Conservation (phyloP, 1,140 invertebrate genomes). For the Mercenaria mercenaria region DNA sequence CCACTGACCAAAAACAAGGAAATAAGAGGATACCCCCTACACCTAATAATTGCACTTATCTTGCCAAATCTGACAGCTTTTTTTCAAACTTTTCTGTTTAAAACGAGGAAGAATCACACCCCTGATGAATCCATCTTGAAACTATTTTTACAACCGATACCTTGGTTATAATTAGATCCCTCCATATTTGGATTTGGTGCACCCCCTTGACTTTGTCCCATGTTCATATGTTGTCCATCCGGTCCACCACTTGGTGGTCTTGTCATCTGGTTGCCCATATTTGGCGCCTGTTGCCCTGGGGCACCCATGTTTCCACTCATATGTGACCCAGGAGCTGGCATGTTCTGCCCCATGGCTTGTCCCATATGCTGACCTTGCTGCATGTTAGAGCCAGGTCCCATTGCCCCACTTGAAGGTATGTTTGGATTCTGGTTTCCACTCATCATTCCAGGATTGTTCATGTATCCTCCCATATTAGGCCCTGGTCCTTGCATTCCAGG, state of each 20-base stretch:
- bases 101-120: too few species aligned
- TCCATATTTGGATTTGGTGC: slow-evolving; percentile 62
- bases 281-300: slow-evolving; percentile 46
- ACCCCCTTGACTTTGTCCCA: slow-evolving; percentile 29
- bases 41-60: too few species aligned
- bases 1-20: too few species aligned
- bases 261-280: slow-evolving; percentile 48
- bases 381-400: slow-evolving; percentile 51
- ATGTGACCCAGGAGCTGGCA: slow-evolving; percentile 51
- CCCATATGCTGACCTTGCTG: slow-evolving; percentile 61
- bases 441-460: slow-evolving; percentile 57
- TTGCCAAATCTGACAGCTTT: too few species aligned
- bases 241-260: slow-evolving; percentile 58
- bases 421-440: slow-evolving; percentile 49
- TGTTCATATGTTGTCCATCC: slow-evolving; percentile 51
- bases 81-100: too few species aligned
- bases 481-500: slow-evolving; percentile 57
- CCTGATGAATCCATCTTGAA: too few species aligned
- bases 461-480: slow-evolving; percentile 53
- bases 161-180: slow-evolving; percentile 59
- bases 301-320: slow-evolving; percentile 56
- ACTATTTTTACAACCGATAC: too few species aligned
- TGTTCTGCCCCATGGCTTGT: slow-evolving; percentile 56
- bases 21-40: too few species aligned
- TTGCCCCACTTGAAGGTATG: too few species aligned